Conservation (phyloP, 2,797 vertebrate species). For the Pristis pectinata region DNA sequence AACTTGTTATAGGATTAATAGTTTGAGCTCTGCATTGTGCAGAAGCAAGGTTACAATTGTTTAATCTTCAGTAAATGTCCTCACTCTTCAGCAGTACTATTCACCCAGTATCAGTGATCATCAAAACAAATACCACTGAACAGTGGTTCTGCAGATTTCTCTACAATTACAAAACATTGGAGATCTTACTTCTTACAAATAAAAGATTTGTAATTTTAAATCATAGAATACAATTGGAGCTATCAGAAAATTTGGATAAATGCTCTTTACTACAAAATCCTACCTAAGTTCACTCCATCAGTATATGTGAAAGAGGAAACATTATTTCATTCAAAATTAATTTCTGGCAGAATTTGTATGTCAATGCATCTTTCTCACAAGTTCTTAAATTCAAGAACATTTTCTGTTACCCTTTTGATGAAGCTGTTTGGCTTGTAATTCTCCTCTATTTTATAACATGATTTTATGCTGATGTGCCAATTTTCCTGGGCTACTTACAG, state of each 20-base stretch:
- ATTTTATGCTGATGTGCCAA: not conserved
- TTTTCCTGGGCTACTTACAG: not conserved
- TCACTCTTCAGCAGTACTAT: not conserved
- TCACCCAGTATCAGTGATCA: not conserved
- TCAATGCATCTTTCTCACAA: not conserved
- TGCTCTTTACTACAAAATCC: not conserved
- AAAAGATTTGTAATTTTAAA: not conserved
- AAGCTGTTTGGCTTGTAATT: not conserved
- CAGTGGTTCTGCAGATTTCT: not conserved
- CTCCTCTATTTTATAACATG: not conserved
- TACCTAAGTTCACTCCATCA: not conserved
- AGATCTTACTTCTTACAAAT: not conserved
- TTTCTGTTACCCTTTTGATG: not conserved
- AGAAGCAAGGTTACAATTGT: too few relatives aligned
- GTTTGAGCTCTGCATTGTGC: not conserved
- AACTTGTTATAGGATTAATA: not conserved
- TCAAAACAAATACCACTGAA: not conserved
- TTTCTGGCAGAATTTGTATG: not conserved
- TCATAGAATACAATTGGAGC: not conserved
- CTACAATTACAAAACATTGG: not conserved
- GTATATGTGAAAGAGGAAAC: not conserved
- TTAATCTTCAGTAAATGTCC: too few relatives aligned
- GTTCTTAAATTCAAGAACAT: not conserved
- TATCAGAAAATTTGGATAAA: not conserved
- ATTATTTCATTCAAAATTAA: not conserved